Evolutionary conservation across 2,888 invertebrate genomes (phyloP).

Genomic region (Protula sp.): DNA sequence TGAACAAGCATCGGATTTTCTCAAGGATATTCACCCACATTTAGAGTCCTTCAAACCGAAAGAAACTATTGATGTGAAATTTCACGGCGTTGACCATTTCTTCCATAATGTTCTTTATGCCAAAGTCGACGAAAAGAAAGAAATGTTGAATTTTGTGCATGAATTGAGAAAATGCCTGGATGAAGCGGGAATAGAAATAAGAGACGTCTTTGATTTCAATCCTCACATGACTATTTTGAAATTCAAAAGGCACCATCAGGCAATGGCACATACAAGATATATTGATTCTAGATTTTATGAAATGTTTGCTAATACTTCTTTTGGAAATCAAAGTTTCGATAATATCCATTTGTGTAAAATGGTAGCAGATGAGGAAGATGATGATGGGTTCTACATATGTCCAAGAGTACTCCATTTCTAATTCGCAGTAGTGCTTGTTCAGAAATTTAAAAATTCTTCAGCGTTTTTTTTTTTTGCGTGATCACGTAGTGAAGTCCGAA

Average conservation of each 20-base stretch:
- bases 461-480: too few species aligned
- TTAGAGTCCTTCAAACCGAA: slow-evolving; percentile 14
- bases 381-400: slow-evolving; percentile 49
- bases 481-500: too few species aligned
- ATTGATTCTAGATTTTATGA: slow-evolving; percentile 42
- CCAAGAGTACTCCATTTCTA: too few species aligned
- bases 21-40: background rate
- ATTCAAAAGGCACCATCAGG: slow-evolving; percentile 42
- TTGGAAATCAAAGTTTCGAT: slow-evolving; percentile 47
- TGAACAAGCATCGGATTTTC: slow-evolving; percentile 1
- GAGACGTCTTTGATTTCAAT: slow-evolving; percentile 52
- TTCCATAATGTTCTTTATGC: slow-evolving; percentile 52
- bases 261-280: slow-evolving; percentile 36
- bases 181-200: slow-evolving; percentile 40
- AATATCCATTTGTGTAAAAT: slow-evolving; percentile 51
- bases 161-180: slow-evolving; percentile 38
- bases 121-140: slow-evolving; percentile 37
- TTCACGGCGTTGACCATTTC: slow-evolving; percentile 49
- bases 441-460: too few species aligned
- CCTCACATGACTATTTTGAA: slow-evolving; percentile 56
- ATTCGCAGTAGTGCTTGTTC: too few species aligned
- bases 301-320: slow-evolving; percentile 35
- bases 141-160: slow-evolving; percentile 42
- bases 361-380: slow-evolving; percentile 37
- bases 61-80: slow-evolving; percentile 29